These are phyloP conservation scores for Galleria mellonella DNA, from an alignment of 1,140 invertebrate species.

Conservation along the genomic window DNA sequence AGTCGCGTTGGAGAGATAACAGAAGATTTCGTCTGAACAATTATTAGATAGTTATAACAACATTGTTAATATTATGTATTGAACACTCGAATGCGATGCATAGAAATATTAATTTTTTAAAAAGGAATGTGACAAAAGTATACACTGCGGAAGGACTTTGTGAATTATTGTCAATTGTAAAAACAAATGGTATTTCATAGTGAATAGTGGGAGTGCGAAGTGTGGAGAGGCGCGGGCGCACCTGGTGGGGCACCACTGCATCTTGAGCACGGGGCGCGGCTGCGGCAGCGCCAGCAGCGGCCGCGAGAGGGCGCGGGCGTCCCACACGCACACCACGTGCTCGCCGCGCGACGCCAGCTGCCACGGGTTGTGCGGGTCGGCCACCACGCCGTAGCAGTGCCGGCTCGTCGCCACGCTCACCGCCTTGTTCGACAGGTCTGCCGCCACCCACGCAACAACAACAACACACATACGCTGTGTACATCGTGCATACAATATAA, in stretches of 20 bases:
- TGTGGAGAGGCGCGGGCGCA: slow-evolving; percentile 29
- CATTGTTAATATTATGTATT: no score
- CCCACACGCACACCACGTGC: slow-evolving; percentile 89
- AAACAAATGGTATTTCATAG: no score
- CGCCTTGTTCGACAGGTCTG: slow-evolving; percentile 81
- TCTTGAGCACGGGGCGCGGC: slow-evolving; percentile 81
- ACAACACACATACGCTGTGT: not conserved
- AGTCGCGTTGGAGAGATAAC: slow-evolving; percentile 84
- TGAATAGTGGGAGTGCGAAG: no score
- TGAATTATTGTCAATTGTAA: no score
- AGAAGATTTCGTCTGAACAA: slow-evolving; percentile 84
- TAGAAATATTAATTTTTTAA: no score
- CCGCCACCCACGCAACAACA: no score
- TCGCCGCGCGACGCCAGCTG: slow-evolving; percentile 90
- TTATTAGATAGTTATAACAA: no score
- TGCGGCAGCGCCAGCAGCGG: slow-evolving; percentile 85
- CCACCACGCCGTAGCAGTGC: slow-evolving; percentile 86
- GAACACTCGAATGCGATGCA: no score
- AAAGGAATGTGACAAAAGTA: no score
- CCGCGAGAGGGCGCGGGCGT: slow-evolving; percentile 90
- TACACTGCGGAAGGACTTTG: no score
- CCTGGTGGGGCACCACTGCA: slow-evolving; percentile 94
- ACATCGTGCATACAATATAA: no score
- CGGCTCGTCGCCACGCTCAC: slow-evolving; percentile 85
- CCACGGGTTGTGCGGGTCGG: slow-evolving; percentile 85